These are phyloP conservation scores for Leptinotarsa tumamoca DNA, from an alignment of 2,888 invertebrate genomes.

Conservation along the genomic window DNA sequence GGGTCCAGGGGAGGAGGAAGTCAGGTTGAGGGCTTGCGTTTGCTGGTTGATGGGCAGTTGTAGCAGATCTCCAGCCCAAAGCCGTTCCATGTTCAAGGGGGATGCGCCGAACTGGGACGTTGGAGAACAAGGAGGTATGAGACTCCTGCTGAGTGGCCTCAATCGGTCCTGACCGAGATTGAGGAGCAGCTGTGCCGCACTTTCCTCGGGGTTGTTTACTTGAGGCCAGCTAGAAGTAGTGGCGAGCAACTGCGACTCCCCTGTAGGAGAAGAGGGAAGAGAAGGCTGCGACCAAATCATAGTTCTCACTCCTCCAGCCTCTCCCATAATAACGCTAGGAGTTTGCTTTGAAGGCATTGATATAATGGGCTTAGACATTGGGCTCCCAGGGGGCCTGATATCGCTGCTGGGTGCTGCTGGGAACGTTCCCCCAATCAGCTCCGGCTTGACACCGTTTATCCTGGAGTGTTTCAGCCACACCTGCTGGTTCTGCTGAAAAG, in stretches of 20 bases:
- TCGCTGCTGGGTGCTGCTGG: slow-evolving; percentile 57
- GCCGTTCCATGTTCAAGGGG: slow-evolving; percentile 89
- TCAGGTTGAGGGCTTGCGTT: slow-evolving; percentile 79
- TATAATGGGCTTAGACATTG: slow-evolving; percentile 43
- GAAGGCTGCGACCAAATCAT: slow-evolving; percentile 78
- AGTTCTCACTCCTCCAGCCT: slow-evolving; percentile 86
- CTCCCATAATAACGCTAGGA: slow-evolving; percentile 93
- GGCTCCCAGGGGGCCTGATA: slow-evolving; percentile 58
- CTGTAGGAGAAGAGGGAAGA: slow-evolving; percentile 58
- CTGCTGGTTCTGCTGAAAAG: slow-evolving; percentile 57
- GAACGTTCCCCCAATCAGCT: slow-evolving; percentile 70
- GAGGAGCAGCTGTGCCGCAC: slow-evolving; percentile 77
- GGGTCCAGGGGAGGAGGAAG: slow-evolving; percentile 65
- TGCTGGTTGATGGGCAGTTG: slow-evolving; percentile 87
- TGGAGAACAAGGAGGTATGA: slow-evolving; percentile 47
- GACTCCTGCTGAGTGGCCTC: slow-evolving; percentile 50
- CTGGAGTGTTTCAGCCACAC: slow-evolving; percentile 69
- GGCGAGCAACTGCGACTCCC: slow-evolving; percentile 58
- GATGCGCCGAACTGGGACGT: slow-evolving; percentile 69
- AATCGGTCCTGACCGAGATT: slow-evolving; percentile 77
- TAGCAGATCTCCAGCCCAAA: slow-evolving; percentile 90
- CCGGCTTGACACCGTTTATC: slow-evolving; percentile 83
- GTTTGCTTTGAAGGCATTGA: slow-evolving; percentile 72
- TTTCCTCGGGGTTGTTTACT: slow-evolving; percentile 67
- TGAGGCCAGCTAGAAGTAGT: slow-evolving; percentile 59